Conservation (phyloP, 2,888 invertebrate genomes). For the Omphaloscelis lunosa region DNA sequence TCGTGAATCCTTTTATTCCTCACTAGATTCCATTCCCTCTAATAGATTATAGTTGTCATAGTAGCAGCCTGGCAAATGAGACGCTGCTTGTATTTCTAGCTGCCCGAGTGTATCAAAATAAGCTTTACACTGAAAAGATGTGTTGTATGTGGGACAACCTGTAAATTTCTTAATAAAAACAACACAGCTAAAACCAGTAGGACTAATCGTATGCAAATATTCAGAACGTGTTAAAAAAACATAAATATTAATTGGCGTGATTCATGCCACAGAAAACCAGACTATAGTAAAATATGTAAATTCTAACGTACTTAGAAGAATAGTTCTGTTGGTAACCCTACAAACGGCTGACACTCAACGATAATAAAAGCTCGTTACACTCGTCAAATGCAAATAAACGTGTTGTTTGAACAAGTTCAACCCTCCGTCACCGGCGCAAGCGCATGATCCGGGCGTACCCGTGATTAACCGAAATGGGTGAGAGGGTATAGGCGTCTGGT, state of each 20-base stretch:
- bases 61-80: too few species aligned
- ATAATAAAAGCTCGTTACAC: conserved; percentile 83
- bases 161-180: background rate
- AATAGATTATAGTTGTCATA: background rate
- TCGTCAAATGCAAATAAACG: conserved; percentile 85
- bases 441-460: conserved; percentile 51
- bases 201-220: conserved; percentile 10
- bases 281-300: conserved; percentile 39
- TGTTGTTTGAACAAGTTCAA: conserved; percentile 79
- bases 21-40: background rate
- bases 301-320: conserved; percentile 29
- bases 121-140: background rate
- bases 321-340: conserved; percentile 72
- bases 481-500: conserved; percentile 24
- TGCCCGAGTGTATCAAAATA: background rate
- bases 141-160: too few species aligned
- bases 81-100: too few species aligned
- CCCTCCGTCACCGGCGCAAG: conserved; percentile 68
- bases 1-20: too few species aligned
- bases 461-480: conserved; percentile 56
- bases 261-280: conserved; percentile 13
- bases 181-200: conserved; percentile 26
- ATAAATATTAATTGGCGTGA: conserved; percentile 32
- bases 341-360: conserved; percentile 68
- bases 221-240: conserved; percentile 16